phyloP scores from a whole-genome alignment of 92 coral and sea anemone genomes.

The Palythoa caribaeorum region DNA sequence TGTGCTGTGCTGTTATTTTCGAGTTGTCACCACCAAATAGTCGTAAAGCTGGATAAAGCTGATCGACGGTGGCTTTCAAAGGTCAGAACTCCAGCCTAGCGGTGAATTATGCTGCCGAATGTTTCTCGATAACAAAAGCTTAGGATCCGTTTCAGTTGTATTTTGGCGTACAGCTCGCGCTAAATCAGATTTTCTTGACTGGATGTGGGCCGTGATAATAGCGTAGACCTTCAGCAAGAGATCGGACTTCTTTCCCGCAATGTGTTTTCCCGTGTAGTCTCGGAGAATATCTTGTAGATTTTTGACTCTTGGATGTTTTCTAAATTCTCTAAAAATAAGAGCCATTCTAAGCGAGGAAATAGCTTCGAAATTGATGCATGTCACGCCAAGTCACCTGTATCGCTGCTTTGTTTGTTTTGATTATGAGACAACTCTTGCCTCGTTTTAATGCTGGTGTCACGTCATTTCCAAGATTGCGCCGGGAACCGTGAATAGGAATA shows the following conservation, averaged over 20 bases:
- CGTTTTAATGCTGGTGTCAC: background rate
- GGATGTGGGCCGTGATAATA: background rate
- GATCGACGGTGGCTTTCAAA: constrained; percentile 51
- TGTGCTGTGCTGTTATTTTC: constrained; percentile 51
- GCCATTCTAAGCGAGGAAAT: constrained; percentile 18
- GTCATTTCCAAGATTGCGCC: background rate
- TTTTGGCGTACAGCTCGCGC: background rate
- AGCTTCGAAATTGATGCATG: background rate
- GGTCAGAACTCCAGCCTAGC: constrained; percentile 63
- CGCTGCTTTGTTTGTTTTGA: too few relatives aligned
- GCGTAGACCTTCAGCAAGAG: constrained; percentile 7
- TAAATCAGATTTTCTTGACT: background rate
- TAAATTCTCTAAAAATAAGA: constrained; percentile 25
- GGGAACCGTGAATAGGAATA: background rate
- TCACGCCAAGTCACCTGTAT: background rate
- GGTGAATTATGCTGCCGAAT: constrained; percentile 46
- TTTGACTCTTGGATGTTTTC: constrained; percentile 26
- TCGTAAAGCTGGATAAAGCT: constrained; percentile 63
- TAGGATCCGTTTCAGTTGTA: background rate
- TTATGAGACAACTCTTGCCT: background rate
- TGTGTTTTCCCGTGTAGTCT: background rate
- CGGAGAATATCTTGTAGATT: constrained; percentile 23
- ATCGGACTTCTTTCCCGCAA: constrained; percentile 12
- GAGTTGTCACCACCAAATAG: constrained; percentile 59
- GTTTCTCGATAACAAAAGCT: constrained; percentile 2